Percentiles rank a stretch among this genome's conserved stretches.
Evolutionary conservation across 2,797 vertebrate genomes (phyloP).

Genomic region (Anguilla megastoma): DNA sequence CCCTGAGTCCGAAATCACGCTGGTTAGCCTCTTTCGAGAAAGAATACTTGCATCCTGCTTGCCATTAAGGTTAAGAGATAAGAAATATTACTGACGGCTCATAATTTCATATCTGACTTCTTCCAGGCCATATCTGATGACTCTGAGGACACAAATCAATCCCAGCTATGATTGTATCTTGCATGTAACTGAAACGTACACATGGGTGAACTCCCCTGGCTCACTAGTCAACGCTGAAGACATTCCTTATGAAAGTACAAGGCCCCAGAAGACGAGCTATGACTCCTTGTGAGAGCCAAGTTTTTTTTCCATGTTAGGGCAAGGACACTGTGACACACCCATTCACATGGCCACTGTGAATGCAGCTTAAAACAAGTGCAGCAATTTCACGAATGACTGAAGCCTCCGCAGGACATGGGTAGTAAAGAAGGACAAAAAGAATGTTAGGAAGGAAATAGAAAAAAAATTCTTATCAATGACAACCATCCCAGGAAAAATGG

Average conservation of each 20-base stretch:
- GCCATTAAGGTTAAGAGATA: conserved; percentile 60
- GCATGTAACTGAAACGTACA: conserved; percentile 65
- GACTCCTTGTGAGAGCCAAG: not conserved
- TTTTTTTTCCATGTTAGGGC: not conserved
- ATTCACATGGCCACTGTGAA: not conserved
- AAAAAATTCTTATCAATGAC: not conserved
- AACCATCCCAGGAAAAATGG: not conserved
- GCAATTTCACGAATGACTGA: not conserved
- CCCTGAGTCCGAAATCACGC: not conserved
- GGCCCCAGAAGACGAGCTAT: not conserved
- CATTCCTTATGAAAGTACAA: conserved; percentile 53
- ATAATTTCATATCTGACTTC: not conserved
- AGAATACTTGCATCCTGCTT: conserved; percentile 46
- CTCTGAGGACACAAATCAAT: conserved; percentile 70
- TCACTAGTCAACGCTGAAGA: conserved; percentile 54
- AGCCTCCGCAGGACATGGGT: not conserved
- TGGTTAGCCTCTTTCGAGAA: not conserved
- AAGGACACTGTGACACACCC: not conserved
- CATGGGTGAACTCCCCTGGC: conserved; percentile 66
- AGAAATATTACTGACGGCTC: conserved; percentile 62
- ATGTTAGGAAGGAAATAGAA: not conserved
- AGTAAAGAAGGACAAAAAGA: conserved; percentile 2
- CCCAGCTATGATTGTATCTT: conserved; percentile 67
- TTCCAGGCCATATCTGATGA: conserved; percentile 1
- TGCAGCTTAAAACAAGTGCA: not conserved